A percentile compares a stretch with the other conserved stretches of the same genome.
phyloP scores from a whole-genome alignment of 2,888 invertebrate species.

The Sinohyriopsis cumingii region DNA sequence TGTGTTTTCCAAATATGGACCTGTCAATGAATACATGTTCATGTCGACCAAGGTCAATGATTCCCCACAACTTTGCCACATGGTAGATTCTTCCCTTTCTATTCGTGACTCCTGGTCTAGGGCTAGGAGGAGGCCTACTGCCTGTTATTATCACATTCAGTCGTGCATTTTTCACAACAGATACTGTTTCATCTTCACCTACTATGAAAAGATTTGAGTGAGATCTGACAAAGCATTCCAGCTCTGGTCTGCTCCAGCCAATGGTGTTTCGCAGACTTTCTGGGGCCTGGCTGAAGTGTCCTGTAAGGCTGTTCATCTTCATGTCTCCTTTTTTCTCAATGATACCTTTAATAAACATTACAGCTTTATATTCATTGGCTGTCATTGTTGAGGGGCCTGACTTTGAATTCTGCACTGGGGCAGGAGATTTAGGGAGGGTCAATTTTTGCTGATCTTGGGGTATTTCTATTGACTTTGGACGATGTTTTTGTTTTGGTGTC shows the following conservation, averaged over 20 bases:
- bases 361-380: conserved; percentile 72
- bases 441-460: conserved; percentile 43
- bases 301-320: conserved; percentile 63
- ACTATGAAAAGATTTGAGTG: conserved; percentile 69
- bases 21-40: conserved; percentile 73
- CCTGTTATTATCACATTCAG: conserved; percentile 71
- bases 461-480: conserved; percentile 60
- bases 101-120: conserved; percentile 59
- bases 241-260: conserved; percentile 69
- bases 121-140: conserved; percentile 60
- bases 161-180: conserved; percentile 67
- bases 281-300: conserved; percentile 67
- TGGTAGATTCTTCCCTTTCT: conserved; percentile 71
- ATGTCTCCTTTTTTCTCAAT: conserved; percentile 69
- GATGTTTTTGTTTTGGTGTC: conserved; percentile 56
- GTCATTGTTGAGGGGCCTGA: conserved; percentile 70
- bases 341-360: conserved; percentile 71
- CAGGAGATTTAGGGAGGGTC: conserved; percentile 40
- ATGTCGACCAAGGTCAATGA: conserved; percentile 72
- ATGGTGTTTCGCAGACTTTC: conserved; percentile 69
- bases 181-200: conserved; percentile 65
- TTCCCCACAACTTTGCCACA: conserved; percentile 72
- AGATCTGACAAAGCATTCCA: conserved; percentile 67
- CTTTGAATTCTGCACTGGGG: conserved; percentile 44
- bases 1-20: conserved; percentile 67